Percentiles rank a stretch among this genome's conserved stretches.
Evolutionary conservation across 2,797 vertebrate species (phyloP).

Genomic region (Sebastes vulpes): DNA sequence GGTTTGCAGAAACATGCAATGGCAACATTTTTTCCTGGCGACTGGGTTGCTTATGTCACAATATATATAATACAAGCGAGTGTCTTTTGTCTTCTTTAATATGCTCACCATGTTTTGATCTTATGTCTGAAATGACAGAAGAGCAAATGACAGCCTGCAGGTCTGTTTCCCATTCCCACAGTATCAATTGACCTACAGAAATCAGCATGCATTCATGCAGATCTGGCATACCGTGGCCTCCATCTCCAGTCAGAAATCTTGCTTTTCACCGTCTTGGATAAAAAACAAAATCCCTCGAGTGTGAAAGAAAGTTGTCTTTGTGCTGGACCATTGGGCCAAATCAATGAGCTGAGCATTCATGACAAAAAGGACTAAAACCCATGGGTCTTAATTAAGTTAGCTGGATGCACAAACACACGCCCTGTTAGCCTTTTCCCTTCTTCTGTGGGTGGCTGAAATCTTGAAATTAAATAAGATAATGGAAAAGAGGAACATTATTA

Average conservation of each 20-base stretch:
- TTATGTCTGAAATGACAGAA: neutral
- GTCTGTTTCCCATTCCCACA: neutral
- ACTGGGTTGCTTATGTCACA: neutral
- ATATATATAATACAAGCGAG: neutral
- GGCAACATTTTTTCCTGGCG: too few relatives aligned
- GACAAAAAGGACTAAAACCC: slow-evolving; percentile 69
- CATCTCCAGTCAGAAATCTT: neutral
- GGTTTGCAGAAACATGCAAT: too few relatives aligned
- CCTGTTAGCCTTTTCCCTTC: slow-evolving; percentile 65
- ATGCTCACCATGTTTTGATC: neutral
- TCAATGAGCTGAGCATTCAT: slow-evolving; percentile 49
- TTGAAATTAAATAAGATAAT: slow-evolving; percentile 84
- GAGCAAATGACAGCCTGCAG: neutral
- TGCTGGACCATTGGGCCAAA: slow-evolving; percentile 40
- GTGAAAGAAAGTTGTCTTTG: slow-evolving; percentile 29
- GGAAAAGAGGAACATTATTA: slow-evolving; percentile 79
- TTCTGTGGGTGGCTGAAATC: slow-evolving; percentile 80
- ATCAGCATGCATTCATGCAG: neutral
- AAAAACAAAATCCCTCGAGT: neutral
- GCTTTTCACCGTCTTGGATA: neutral
- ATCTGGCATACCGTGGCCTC: neutral
- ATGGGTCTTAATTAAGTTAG: slow-evolving; percentile 75
- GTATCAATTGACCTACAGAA: neutral
- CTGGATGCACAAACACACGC: slow-evolving; percentile 71
- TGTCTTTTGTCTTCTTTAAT: neutral